phyloP scores from a whole-genome alignment of 2,113 vertebrate genomes.

The Gracilinanus agilis region DNA sequence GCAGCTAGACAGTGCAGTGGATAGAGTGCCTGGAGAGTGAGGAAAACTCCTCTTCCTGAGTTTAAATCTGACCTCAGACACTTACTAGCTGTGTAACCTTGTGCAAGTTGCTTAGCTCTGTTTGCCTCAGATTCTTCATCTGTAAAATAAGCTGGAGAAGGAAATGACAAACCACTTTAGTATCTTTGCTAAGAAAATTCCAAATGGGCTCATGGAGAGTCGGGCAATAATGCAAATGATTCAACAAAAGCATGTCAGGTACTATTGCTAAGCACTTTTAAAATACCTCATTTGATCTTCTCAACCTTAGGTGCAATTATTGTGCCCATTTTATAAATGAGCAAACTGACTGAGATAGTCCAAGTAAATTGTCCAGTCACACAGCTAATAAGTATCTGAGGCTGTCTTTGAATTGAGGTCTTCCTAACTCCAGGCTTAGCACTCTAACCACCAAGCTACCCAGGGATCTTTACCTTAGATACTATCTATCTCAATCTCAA shows the following conservation, averaged over 20 bases:
- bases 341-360: neutral
- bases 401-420: neutral
- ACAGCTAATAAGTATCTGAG: neutral
- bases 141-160: neutral
- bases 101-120: neutral
- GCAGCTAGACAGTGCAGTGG: neutral
- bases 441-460: neutral
- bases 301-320: neutral
- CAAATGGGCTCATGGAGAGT: neutral
- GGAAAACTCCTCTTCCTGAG: neutral
- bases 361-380: neutral
- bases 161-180: neutral
- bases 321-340: neutral
- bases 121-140: neutral
- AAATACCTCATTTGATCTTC: neutral
- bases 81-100: neutral
- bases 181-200: neutral
- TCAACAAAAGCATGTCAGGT: neutral
- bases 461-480: neutral
- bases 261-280: neutral
- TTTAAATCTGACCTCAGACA: neutral
- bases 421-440: neutral
- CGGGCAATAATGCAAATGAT: neutral
- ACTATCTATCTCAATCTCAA: neutral
- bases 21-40: neutral